Percentiles rank a stretch among this genome's conserved stretches.
Evolutionary conservation across 2,888 invertebrate species (phyloP).

Genomic region (Lamellibrachia satsuma): DNA sequence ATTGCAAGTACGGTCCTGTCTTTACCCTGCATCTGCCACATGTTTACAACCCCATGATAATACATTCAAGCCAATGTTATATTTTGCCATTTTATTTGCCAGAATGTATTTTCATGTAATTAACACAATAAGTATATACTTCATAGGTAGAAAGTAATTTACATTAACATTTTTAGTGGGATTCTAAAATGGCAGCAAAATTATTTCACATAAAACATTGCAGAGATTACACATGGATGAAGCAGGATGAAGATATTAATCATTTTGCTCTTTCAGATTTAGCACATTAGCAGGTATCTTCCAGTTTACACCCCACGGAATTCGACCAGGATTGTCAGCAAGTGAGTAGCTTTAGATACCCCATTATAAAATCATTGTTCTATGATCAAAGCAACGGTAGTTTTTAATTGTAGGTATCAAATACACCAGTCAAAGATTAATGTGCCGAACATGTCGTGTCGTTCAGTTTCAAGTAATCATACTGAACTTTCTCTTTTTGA

Average conservation of each 20-base stretch:
- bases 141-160: too few species aligned
- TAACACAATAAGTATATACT: too few species aligned
- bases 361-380: not conserved
- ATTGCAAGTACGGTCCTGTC: too few species aligned
- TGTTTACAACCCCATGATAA: too few species aligned
- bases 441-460: not conserved
- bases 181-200: too few species aligned
- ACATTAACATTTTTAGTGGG: too few species aligned
- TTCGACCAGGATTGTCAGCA: conserved; percentile 80
- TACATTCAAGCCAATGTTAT: too few species aligned
- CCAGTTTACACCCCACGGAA: conserved; percentile 80
- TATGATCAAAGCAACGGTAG: not conserved
- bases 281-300: conserved; percentile 80
- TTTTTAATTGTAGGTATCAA: not conserved
- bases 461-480: not conserved
- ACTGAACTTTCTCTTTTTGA: not conserved
- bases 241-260: conserved; percentile 27
- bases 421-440: not conserved
- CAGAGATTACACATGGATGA: too few species aligned
- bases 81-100: too few species aligned
- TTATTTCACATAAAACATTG: too few species aligned
- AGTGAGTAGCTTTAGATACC: conserved; percentile 69
- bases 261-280: conserved; percentile 67
- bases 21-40: too few species aligned
- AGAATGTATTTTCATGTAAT: too few species aligned